Evolutionary conservation across 1,140 invertebrate genomes (phyloP).

Genomic region (Pseudachorutes palmiensis): DNA sequence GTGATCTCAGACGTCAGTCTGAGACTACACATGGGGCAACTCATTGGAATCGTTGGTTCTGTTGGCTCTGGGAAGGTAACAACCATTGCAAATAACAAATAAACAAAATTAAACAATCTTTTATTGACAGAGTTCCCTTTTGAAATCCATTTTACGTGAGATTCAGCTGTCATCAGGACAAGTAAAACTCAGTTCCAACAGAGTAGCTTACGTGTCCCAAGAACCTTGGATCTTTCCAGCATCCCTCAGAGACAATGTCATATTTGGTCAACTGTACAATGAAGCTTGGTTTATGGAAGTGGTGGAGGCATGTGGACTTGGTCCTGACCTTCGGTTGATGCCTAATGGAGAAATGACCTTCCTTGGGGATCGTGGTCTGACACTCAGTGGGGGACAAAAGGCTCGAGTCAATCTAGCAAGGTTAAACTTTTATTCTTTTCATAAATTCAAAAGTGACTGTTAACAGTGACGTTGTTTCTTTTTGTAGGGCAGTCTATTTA

Average conservation of each 20-base stretch:
- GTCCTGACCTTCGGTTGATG: background rate
- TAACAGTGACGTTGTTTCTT: too few relatives aligned
- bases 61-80: too few relatives aligned
- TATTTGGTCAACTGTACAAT: background rate
- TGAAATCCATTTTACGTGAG: background rate
- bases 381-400: background rate
- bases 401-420: background rate
- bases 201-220: background rate
- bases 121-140: background rate
- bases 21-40: too few relatives aligned
- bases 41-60: too few relatives aligned
- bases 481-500: conserved; percentile 45
- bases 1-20: too few relatives aligned
- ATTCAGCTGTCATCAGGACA: background rate
- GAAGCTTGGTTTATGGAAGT: background rate
- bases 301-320: background rate
- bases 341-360: background rate
- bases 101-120: too few relatives aligned
- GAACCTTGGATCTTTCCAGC: background rate
- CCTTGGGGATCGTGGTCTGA: background rate
- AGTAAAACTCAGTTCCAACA: background rate
- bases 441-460: too few relatives aligned
- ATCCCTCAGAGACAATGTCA: background rate
- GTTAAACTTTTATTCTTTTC: too few relatives aligned
- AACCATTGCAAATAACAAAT: too few relatives aligned